These are phyloP conservation scores for Molossus molossus DNA, from an alignment of 2,797 vertebrate genomes.

Conservation along the genomic window DNA sequence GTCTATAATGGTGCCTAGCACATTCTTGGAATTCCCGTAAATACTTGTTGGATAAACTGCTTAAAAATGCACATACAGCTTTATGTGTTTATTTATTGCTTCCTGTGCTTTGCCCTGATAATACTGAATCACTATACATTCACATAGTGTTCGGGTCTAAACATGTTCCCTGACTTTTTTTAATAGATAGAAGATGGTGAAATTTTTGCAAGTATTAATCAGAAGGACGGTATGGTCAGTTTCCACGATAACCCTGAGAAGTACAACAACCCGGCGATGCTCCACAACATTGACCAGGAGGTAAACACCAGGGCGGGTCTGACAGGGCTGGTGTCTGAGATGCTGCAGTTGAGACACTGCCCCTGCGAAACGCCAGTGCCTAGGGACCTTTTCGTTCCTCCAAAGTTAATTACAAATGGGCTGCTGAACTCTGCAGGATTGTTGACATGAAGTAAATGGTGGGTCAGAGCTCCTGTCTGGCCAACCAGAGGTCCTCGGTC, in stretches of 20 bases:
- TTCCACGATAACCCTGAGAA: slow-evolving; percentile 99
- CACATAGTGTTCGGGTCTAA: background rate
- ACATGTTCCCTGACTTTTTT: slow-evolving; percentile 58
- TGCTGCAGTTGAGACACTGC: background rate
- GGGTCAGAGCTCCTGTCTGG: background rate
- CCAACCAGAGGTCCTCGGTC: background rate
- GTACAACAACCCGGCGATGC: slow-evolving; percentile 99
- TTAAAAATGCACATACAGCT: background rate
- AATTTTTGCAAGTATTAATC: slow-evolving; percentile 99
- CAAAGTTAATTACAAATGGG: slow-evolving; percentile 22
- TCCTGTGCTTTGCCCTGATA: slow-evolving; percentile 1
- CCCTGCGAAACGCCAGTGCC: background rate
- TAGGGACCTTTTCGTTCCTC: background rate
- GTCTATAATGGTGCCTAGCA: background rate
- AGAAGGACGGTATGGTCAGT: slow-evolving; percentile 99
- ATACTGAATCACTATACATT: background rate
- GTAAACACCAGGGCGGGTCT: slow-evolving; percentile 86
- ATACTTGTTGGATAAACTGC: background rate
- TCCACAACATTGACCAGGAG: slow-evolving; percentile 99
- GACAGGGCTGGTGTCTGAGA: background rate
- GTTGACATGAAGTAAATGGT: background rate
- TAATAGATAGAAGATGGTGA: slow-evolving; percentile 99
- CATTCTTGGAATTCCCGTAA: background rate
- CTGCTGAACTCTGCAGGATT: background rate
- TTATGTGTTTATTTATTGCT: background rate